Conservation (phyloP, 2,113 vertebrate species). For the Phalacrocorax aristotelis region DNA sequence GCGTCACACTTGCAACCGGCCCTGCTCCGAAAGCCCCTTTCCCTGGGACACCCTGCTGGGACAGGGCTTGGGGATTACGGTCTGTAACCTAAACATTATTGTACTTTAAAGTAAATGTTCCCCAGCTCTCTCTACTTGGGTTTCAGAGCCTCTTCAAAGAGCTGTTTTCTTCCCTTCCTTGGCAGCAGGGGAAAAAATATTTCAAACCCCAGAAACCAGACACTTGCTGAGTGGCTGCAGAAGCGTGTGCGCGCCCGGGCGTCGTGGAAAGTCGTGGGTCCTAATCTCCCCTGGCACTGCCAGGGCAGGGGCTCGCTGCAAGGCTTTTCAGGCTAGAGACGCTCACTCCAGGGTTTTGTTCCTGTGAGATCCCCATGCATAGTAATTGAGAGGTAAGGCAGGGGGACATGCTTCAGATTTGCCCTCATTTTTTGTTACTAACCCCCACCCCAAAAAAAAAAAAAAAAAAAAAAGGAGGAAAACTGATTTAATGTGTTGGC, state of each 20-base stretch:
- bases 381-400: background rate
- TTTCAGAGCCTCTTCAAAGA: constrained; percentile 58
- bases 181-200: background rate
- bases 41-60: background rate
- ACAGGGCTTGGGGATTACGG: background rate
- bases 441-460: rapidly evolving
- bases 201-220: constrained; percentile 13
- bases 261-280: background rate
- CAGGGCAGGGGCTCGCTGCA: background rate
- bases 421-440: background rate
- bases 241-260: background rate
- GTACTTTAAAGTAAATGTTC: constrained; percentile 14
- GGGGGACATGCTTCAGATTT: rapidly evolving
- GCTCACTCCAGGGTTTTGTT: rapidly evolving
- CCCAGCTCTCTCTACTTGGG: background rate
- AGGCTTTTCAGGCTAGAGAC: background rate
- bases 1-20: background rate
- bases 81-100: constrained; percentile 51
- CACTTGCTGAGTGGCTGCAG: background rate
- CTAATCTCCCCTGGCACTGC: background rate
- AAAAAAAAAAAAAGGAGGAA: background rate
- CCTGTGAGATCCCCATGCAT: background rate
- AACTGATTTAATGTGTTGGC: background rate
- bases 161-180: constrained; percentile 6
- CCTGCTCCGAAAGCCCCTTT: background rate